Evolutionary conservation across 2,888 invertebrate genomes (phyloP).

Genomic region (Encarsia formosa): DNA sequence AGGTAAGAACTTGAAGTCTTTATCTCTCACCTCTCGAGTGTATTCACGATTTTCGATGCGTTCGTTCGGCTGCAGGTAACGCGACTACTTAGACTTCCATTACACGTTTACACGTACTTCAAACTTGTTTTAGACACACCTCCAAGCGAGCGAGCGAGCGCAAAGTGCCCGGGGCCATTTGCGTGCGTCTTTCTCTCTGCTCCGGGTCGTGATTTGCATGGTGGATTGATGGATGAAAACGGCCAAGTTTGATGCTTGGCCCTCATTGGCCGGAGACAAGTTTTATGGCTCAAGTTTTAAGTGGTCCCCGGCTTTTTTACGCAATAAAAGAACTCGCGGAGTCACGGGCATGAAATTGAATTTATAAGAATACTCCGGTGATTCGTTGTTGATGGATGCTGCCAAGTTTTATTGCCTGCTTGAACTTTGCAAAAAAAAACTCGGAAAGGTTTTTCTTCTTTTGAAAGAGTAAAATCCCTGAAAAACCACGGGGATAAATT

Average conservation of each 20-base stretch:
- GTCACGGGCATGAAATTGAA: no score
- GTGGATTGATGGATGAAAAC: constrained; percentile 23
- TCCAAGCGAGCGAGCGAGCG: not conserved
- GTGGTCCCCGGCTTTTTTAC: constrained; percentile 17
- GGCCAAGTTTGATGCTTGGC: constrained; percentile 12
- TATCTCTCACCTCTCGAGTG: no score
- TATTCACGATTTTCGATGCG: no score
- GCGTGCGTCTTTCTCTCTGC: not conserved
- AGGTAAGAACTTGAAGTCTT: no score
- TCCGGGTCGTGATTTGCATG: constrained; percentile 9
- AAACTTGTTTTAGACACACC: constrained; percentile 2
- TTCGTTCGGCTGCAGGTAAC: not conserved
- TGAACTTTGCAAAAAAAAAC: no score
- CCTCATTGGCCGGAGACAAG: constrained; percentile 12
- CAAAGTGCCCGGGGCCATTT: constrained; percentile 1
- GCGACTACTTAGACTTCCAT: constrained; percentile 4
- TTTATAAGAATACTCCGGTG: no score
- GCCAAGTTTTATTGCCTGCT: no score
- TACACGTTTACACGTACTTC: constrained; percentile 3
- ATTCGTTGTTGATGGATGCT: no score
- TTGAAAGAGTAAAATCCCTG: no score
- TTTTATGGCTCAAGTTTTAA: constrained; percentile 16
- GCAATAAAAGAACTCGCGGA: no score
- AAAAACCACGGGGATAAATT: no score
- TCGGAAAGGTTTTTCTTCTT: no score